These are phyloP conservation scores for Harlomillsia oculata DNA, from an alignment of 1,140 invertebrate species.

Conservation along the genomic window DNA sequence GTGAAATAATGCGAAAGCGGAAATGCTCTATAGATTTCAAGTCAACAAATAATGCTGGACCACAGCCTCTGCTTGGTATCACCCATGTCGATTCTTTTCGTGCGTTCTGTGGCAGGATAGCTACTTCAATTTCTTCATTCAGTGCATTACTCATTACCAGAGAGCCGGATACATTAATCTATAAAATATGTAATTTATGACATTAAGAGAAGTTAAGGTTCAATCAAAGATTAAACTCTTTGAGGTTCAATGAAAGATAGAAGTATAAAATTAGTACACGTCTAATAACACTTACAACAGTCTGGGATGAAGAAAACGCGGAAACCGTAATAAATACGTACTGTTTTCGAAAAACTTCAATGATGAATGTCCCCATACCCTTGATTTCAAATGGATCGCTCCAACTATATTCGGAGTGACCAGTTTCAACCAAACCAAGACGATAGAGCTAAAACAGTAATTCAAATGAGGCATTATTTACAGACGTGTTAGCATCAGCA, in stretches of 20 bases:
- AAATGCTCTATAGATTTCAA: constrained; percentile 20
- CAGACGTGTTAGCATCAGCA: constrained; percentile 1
- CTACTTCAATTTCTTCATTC: constrained; percentile 15
- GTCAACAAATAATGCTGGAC: constrained; percentile 21
- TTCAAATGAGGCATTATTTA: background rate
- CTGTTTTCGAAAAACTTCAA: background rate
- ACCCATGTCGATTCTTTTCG: constrained; percentile 14
- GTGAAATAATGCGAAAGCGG: constrained; percentile 8
- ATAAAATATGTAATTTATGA: too few relatives aligned
- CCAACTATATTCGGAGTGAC: background rate
- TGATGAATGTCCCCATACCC: background rate
- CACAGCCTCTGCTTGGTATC: constrained; percentile 16
- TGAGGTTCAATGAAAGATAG: background rate
- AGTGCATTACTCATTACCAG: constrained; percentile 23
- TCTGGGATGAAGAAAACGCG: constrained; percentile 17
- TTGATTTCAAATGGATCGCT: background rate
- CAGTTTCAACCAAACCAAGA: too few relatives aligned
- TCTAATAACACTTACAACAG: constrained; percentile 24
- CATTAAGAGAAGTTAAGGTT: too few relatives aligned
- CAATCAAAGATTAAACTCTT: too few relatives aligned
- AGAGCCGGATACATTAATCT: constrained; percentile 27
- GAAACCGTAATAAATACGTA: constrained; percentile 14
- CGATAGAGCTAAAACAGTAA: too few relatives aligned
- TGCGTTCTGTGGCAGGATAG: constrained; percentile 1
- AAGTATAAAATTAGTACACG: background rate